Evolutionary conservation across 2,888 invertebrate species (phyloP).

Genomic region (Cataglyphis cursor): DNA sequence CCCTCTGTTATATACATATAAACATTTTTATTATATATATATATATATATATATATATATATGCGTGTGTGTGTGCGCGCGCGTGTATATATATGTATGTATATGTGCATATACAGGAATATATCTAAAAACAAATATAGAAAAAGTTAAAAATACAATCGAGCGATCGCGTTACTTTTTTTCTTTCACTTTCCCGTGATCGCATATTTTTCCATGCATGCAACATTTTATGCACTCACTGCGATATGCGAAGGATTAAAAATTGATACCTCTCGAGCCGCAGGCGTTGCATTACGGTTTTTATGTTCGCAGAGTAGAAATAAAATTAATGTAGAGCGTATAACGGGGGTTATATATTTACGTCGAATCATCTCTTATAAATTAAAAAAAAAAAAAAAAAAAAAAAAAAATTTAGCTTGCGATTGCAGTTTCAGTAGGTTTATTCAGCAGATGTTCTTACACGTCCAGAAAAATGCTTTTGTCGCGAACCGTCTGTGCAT

Average conservation of each 20-base stretch:
- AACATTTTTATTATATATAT: conserved; percentile 2
- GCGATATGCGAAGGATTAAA: conserved; percentile 44
- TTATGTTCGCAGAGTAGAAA: conserved; percentile 22
- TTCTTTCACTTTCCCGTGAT: conserved; percentile 2
- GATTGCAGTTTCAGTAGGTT: not conserved
- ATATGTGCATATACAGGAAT: not conserved
- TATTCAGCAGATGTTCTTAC: conserved; percentile 16
- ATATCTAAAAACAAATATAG: not conserved
- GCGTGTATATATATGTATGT: not conserved
- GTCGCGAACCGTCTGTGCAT: not conserved
- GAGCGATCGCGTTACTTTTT: conserved; percentile 27
- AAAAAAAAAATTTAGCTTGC: conserved; percentile 2
- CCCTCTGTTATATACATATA: not conserved
- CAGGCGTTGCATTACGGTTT: conserved; percentile 41
- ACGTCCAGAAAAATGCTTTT: not conserved
- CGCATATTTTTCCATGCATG: conserved; percentile 5
- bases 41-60: not conserved
- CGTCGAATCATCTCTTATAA: conserved; percentile 6
- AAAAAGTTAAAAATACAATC: not conserved
- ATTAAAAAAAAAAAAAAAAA: not conserved
- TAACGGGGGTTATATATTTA: conserved; percentile 14
- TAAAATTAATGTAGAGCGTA: conserved; percentile 40
- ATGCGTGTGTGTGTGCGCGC: not conserved
- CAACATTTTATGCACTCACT: conserved; percentile 16
- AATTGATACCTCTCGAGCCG: conserved; percentile 47